Conservation (phyloP, 2,888 invertebrate genomes). For the Sminthurides aquaticus region DNA sequence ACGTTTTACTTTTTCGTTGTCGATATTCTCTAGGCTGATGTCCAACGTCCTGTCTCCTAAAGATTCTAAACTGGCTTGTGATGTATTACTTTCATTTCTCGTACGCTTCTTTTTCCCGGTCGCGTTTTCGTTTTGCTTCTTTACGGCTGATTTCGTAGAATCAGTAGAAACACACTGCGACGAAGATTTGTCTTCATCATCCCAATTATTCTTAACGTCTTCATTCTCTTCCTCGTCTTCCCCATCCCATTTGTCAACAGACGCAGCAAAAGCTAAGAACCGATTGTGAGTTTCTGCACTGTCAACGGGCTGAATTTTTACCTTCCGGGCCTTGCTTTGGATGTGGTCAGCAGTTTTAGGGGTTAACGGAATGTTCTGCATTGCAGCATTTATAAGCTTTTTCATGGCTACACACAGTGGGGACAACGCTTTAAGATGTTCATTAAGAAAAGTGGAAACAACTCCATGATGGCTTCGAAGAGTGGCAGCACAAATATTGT, state of each 20-base stretch:
- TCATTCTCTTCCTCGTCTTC: background rate
- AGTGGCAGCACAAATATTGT: constrained; percentile 19
- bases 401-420: background rate
- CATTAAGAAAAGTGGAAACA: constrained; percentile 14
- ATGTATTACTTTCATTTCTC: background rate
- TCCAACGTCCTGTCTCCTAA: no score
- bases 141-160: background rate
- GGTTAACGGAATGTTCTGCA: background rate
- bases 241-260: background rate
- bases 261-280: background rate
- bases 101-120: background rate
- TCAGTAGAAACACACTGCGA: background rate
- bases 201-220: background rate
- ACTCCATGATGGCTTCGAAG: constrained; percentile 3
- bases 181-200: background rate
- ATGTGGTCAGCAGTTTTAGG: background rate
- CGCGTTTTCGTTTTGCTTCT: background rate
- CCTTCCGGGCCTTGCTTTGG: background rate
- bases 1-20: background rate
- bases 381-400: constrained; percentile 8
- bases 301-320: background rate
- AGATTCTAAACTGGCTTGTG: background rate
- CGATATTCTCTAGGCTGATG: background rate
- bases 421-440: background rate
- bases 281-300: background rate